Percentiles rank a stretch among this genome's conserved stretches.
Evolutionary conservation across 2,113 vertebrate genomes (phyloP).

Genomic region (Cinclus cinclus): DNA sequence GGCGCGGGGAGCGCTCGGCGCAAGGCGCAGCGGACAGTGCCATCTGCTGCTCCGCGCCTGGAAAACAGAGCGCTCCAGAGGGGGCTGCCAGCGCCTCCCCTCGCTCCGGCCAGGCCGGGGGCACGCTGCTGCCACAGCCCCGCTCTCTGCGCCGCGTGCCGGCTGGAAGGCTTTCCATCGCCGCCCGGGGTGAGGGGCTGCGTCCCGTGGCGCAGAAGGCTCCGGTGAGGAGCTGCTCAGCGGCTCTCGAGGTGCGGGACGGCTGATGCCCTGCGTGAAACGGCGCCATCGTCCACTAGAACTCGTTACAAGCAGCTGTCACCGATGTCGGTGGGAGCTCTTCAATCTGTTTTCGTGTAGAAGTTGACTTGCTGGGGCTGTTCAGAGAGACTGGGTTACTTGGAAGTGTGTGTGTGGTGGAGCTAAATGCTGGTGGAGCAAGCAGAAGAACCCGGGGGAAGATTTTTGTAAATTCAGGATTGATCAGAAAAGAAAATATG

Average conservation of each 20-base stretch:
- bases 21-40: conserved; percentile 45
- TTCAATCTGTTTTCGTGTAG: not conserved
- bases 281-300: not conserved
- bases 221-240: not conserved
- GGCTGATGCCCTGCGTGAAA: not conserved
- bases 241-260: not conserved
- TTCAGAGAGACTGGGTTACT: not conserved
- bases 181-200: fast-evolving
- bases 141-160: fast-evolving
- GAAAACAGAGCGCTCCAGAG: not conserved
- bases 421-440: not conserved
- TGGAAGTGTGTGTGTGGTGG: fast-evolving
- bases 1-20: not conserved
- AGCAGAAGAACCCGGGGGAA: not conserved
- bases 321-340: not conserved
- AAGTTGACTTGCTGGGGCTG: not conserved
- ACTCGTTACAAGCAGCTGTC: not conserved
- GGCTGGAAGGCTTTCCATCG: not conserved
- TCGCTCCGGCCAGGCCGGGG: too few species aligned
- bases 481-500: not conserved
- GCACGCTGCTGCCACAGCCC: too few species aligned
- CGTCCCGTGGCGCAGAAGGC: not conserved
- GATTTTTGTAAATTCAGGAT: not conserved
- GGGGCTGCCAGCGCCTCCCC: too few species aligned
- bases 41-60: conserved; percentile 51